These are phyloP conservation scores for Chrysotoxum bicinctum DNA, from an alignment of 2,888 invertebrate species.

Conservation along the genomic window DNA sequence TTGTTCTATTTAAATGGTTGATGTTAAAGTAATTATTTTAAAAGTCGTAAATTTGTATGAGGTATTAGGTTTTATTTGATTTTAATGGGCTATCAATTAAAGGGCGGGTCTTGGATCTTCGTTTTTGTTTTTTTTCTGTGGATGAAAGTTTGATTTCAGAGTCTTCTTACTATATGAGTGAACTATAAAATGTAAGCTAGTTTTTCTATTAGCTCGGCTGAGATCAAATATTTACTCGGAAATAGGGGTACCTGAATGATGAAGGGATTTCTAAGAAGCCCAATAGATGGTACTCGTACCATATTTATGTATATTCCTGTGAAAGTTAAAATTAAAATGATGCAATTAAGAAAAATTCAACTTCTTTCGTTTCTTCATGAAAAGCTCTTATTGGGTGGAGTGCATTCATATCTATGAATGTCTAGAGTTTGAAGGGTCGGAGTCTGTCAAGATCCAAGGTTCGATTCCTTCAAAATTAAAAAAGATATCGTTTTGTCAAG, in stretches of 20 bases:
- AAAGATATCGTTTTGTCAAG: no score
- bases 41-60: slow-evolving; percentile 1
- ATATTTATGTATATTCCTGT: no score
- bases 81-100: slow-evolving; percentile 13
- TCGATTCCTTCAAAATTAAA: no score
- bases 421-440: no score
- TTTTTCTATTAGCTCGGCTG: neutral
- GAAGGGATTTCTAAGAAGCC: neutral
- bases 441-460: no score
- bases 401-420: no score
- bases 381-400: no score
- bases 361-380: no score
- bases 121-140: neutral
- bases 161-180: neutral
- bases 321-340: no score
- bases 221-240: neutral
- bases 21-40: slow-evolving; percentile 16
- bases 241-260: neutral
- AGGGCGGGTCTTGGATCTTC: neutral
- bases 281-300: no score
- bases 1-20: neutral
- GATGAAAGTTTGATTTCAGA: neutral
- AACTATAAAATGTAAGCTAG: neutral
- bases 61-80: neutral
- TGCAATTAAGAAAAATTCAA: no score